Evolutionary conservation across 2,888 invertebrate genomes (phyloP).

Genomic region (Ectropis crepuscularia): DNA sequence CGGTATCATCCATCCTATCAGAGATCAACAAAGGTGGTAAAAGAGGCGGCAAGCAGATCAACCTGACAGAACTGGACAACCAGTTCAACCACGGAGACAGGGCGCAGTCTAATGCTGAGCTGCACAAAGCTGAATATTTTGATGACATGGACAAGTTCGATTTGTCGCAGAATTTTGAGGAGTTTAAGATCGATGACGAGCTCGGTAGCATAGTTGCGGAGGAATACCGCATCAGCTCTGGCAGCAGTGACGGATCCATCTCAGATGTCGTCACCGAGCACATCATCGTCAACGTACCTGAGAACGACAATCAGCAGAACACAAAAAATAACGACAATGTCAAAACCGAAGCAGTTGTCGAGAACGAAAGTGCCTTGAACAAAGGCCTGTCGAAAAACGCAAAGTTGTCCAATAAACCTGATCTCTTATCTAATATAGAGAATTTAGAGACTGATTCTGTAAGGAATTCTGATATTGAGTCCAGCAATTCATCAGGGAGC

Average conservation of each 20-base stretch:
- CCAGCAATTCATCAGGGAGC: slow-evolving; percentile 83
- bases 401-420: slow-evolving; percentile 82
- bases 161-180: slow-evolving; percentile 91
- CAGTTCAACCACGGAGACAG: slow-evolving; percentile 74
- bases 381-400: slow-evolving; percentile 68
- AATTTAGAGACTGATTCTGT: slow-evolving; percentile 85
- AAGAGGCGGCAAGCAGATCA: slow-evolving; percentile 74
- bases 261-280: slow-evolving; percentile 77
- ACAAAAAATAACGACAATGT: slow-evolving; percentile 55
- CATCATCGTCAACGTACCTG: slow-evolving; percentile 66
- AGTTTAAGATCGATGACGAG: slow-evolving; percentile 91
- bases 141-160: slow-evolving; percentile 86
- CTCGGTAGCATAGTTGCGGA: slow-evolving; percentile 80
- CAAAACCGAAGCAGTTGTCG: slow-evolving; percentile 66
- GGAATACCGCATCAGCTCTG: slow-evolving; percentile 82
- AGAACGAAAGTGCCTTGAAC: slow-evolving; percentile 60
- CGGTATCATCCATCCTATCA: slow-evolving; percentile 85
- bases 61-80: slow-evolving; percentile 74
- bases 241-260: slow-evolving; percentile 78
- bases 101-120: slow-evolving; percentile 59
- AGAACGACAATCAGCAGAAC: slow-evolving; percentile 63
- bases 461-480: slow-evolving; percentile 89
- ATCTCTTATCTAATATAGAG: slow-evolving; percentile 83
- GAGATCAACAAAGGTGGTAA: slow-evolving; percentile 84
- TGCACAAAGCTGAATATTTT: slow-evolving; percentile 76